A percentile compares a stretch with the other conserved stretches of the same genome.
Conservation (phyloP, 2,888 invertebrate species). For the Argyresthia goedartella region DNA sequence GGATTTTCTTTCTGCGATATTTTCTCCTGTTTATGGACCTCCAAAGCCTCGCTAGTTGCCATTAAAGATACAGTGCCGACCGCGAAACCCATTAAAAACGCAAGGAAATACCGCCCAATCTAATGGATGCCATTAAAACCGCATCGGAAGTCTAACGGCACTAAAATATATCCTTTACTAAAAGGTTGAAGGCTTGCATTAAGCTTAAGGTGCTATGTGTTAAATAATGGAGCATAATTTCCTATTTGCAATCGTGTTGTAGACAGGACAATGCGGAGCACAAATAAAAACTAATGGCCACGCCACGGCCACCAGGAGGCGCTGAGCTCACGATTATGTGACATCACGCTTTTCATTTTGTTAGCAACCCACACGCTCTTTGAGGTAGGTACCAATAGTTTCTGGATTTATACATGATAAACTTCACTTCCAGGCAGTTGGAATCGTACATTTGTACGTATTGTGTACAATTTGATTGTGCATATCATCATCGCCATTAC, state of each 20-base stretch:
- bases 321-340: conserved; percentile 13
- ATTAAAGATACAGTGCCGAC: too few species aligned
- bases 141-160: conserved; percentile 6
- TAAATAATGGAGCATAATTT: conserved; percentile 36
- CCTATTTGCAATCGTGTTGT: conserved; percentile 25
- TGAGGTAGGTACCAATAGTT: too few species aligned
- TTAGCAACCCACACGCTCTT: too few species aligned
- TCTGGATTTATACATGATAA: too few species aligned
- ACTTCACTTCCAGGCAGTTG: too few species aligned
- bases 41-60: too few species aligned
- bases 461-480: too few species aligned
- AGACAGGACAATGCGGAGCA: conserved; percentile 36
- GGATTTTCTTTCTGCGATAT: too few species aligned
- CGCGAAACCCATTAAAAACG: background rate
- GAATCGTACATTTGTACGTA: too few species aligned
- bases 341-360: too few species aligned
- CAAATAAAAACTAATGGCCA: conserved; percentile 54
- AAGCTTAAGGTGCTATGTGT: conserved; percentile 10
- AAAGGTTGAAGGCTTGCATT: conserved; percentile 1
- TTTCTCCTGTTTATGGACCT: too few species aligned
- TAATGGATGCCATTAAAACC: conserved; percentile 6
- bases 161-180: conserved; percentile 4
- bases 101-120: background rate
- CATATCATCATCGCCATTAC: too few species aligned
- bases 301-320: conserved; percentile 17